phyloP scores from a whole-genome alignment of 2,113 vertebrate species.

The Lagopus leucura region DNA sequence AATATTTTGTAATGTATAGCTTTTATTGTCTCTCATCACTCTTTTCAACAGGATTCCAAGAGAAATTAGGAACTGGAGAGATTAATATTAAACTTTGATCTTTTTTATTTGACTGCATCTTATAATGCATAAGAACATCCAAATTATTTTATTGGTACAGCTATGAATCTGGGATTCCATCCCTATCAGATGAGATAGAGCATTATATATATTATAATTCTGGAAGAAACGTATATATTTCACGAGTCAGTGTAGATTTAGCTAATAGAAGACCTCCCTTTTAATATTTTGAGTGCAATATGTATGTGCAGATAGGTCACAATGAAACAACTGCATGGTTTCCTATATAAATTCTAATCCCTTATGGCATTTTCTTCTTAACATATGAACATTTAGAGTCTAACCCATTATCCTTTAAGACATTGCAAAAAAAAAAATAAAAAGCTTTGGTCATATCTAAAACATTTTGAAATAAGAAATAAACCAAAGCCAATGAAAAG shows the following conservation, averaged over 20 bases:
- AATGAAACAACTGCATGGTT: background rate
- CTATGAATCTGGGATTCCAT: accelerated
- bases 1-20: background rate
- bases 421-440: background rate
- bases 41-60: constrained; percentile 7
- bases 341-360: background rate
- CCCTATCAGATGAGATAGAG: background rate
- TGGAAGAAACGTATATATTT: background rate
- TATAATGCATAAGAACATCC: background rate
- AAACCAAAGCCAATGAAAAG: background rate
- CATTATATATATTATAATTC: background rate
- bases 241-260: background rate
- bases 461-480: background rate
- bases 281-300: background rate
- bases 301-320: background rate
- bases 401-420: background rate
- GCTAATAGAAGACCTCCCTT: background rate
- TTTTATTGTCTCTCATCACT: background rate
- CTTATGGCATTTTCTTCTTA: background rate
- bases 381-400: background rate
- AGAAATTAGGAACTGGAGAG: background rate
- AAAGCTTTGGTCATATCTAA: background rate
- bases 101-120: background rate
- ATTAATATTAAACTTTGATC: background rate
- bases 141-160: background rate